phyloP scores from a whole-genome alignment of 1,140 invertebrate genomes.

The Dreissena polymorpha region DNA sequence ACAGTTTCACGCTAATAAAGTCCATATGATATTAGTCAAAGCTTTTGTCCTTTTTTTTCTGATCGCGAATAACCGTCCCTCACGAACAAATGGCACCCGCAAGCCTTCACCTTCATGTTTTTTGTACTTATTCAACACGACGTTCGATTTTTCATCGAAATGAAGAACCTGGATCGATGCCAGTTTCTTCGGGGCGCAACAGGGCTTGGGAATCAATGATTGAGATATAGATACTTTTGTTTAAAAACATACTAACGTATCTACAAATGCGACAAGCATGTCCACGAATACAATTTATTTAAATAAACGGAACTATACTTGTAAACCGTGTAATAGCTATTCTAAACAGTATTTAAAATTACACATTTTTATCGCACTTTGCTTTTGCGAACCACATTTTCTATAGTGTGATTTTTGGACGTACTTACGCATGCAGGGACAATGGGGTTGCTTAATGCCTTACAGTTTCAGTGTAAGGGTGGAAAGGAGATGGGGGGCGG shows the following conservation, averaged over 20 bases:
- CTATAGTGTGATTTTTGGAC: conserved; percentile 84
- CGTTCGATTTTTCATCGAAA: conserved; percentile 84
- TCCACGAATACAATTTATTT: no score
- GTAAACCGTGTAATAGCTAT: no score
- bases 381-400: no score
- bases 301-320: no score
- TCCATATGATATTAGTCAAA: no score
- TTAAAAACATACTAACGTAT: conserved; percentile 85
- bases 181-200: conserved; percentile 85
- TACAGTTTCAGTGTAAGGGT: conserved; percentile 84
- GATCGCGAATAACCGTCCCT: no score
- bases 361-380: no score
- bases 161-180: conserved; percentile 84
- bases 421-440: conserved; percentile 85
- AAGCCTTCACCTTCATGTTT: conserved; percentile 85
- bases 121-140: conserved; percentile 86
- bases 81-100: conserved; percentile 84
- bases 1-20: no score
- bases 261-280: no score
- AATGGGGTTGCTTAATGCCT: conserved; percentile 84
- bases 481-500: conserved; percentile 74
- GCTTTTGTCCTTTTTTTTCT: no score
- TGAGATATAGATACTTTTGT: conserved; percentile 81
- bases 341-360: no score
- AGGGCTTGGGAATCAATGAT: conserved; percentile 78